phyloP scores from a whole-genome alignment of 1,140 invertebrate genomes.

The Mya arenaria region DNA sequence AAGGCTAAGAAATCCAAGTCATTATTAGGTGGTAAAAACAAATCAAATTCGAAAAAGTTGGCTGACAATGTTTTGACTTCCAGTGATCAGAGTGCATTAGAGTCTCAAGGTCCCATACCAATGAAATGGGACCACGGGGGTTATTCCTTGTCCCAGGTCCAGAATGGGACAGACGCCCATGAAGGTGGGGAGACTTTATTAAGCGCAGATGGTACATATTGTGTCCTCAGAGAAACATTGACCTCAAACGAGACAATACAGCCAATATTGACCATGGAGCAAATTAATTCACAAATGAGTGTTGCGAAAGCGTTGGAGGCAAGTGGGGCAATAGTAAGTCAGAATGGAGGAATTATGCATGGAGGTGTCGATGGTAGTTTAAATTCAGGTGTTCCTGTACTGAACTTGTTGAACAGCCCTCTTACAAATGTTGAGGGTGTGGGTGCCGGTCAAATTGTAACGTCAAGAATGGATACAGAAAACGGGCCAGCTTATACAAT shows the following conservation, averaged over 20 bases:
- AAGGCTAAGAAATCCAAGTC: conserved; percentile 43
- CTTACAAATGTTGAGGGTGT: conserved; percentile 28
- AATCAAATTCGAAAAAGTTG: conserved; percentile 13
- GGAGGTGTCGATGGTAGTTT: background rate
- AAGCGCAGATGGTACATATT: conserved; percentile 27
- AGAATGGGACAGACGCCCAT: background rate
- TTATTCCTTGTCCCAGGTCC: conserved; percentile 55
- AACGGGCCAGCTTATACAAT: conserved; percentile 31
- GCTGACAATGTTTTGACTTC: background rate
- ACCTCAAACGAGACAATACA: conserved; percentile 36
- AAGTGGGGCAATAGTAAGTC: background rate
- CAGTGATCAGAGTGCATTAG: conserved; percentile 9
- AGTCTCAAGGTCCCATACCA: conserved; percentile 18
- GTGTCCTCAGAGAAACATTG: conserved; percentile 45
- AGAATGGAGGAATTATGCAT: background rate
- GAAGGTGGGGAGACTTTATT: conserved; percentile 26
- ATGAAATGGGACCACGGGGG: conserved; percentile 63
- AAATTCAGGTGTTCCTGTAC: conserved; percentile 15
- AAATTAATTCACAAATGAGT: conserved; percentile 29
- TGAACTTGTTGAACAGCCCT: conserved; percentile 24
- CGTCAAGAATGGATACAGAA: conserved; percentile 44
- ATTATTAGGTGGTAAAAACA: conserved; percentile 40
- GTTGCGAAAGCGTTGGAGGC: background rate
- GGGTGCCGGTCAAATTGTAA: background rate
- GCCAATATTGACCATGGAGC: conserved; percentile 35